Evolutionary conservation across 2,888 invertebrate species (phyloP), one percentile per base, ranked within the genome.

Genomic region (Aporophyla nigra): DNA sequence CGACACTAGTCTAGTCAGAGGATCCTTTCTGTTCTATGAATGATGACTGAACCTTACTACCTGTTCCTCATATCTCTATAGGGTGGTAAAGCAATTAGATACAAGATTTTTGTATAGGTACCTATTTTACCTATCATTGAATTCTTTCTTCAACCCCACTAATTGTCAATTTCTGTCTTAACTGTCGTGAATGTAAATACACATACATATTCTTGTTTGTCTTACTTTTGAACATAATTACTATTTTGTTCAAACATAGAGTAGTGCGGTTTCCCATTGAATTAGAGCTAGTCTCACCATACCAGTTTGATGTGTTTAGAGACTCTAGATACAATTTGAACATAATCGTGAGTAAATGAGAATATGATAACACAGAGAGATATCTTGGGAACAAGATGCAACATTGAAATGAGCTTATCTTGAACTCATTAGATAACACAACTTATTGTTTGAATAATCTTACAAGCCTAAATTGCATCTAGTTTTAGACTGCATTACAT

Each of bases 381-480:
- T 78, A 71, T 86, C 71, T 78, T 71, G 68, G n/a, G 61, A 86
- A 83, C 65, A 61, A 68, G 74, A 65, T 83, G 71, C 86, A 75
- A 66, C 71, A 80, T 68, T 70, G n/a, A 74, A 82, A 62, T 56
- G 1, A 53, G 65, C 33, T 84, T 86, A 84, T 84, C 84, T 83
- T 73, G 80, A 12, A 73, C 84, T 76, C 71, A 66, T 86, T 73
- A 86, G 86, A 86, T 86, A 79, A 78, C 63, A 62, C 12, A 27
- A 54, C 27, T 21, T 24, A 67, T 63, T 61, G 51, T 69, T 71
- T 80, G 63, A 54, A 33, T 54, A 12, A 46, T 54, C 27, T 68
- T 19, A 14, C 19, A 19, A 27, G 0, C 4, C 5, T 21, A 19
- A 76, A 27, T 16, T 68, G 78, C 33, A 61, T 66, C 0, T 65